Base-by-base conservation (phyloP, 2,113 vertebrate genomes). In the Saiga tatarica region DNA sequence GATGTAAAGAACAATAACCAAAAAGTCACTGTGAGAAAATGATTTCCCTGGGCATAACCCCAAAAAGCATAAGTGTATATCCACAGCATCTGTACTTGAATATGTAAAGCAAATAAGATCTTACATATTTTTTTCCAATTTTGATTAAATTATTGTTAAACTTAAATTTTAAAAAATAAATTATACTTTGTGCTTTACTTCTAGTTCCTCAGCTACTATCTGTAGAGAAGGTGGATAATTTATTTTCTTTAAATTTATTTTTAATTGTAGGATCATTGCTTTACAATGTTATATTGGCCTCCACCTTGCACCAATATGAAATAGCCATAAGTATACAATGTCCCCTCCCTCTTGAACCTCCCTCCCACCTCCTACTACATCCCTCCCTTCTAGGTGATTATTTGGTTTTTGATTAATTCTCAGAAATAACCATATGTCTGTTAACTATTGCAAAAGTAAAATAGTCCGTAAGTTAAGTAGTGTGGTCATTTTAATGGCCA, bases 341-440 rank as follows among this genome's bases (percentile, higher is more conserved):
- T 39, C 0, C 10, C 19, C 10, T 71, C 67, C 10, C n/a, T 39
- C 19, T 39, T 39, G 19, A 71, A 39, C 67, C 5, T 39, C n/a
- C n/a, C 19, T 71, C 67, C 67, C 10, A 71, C n/a, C 19, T 39
- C n/a, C 5, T 71, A 39, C 19, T 39, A n/a, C n/a, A 71, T 39
- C 67, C 10, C 1, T 12, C 10, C 19, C 67, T 39, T 71, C 10
- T 71, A 39, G 67, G 67, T 71, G 67, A 71, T 71, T 39, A 71
- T 71, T 71, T 71, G n/a, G 1, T 99, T 74, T 99, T 99, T 91
- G 99, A 99, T 98, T 99, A 99, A 97, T 99, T 99, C 47, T 99
- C 99, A n/a, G 99, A 99, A 98, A 99, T 99, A 98, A 99, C 99
- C 92, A 99, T 99, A 99, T 99, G 99, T 13, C 98, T 99, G 91